Conservation (phyloP, 2,797 vertebrate species). For the Sebastes nivosus region DNA sequence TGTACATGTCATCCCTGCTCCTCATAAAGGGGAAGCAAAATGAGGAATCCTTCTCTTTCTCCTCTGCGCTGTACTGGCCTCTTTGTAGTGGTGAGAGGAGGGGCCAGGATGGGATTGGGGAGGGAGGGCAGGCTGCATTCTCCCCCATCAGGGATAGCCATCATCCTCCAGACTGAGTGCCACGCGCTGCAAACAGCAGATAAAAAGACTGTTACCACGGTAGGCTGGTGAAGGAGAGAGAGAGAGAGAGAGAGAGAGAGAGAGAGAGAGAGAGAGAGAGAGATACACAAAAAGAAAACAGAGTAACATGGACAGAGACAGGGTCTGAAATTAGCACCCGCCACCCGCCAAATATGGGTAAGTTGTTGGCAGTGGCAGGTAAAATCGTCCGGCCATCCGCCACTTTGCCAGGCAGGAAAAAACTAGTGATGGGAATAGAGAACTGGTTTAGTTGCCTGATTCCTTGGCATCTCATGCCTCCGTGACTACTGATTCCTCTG, state of each 20-base stretch:
- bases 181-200: conserved; percentile 92
- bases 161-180: conserved; percentile 97
- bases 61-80: conserved; percentile 69
- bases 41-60: conserved; percentile 62
- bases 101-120: conserved; percentile 47
- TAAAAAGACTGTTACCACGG: conserved; percentile 78
- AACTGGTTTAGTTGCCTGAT: too few relatives aligned
- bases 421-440: too few relatives aligned
- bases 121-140: conserved; percentile 42
- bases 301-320: neutral
- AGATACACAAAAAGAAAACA: neutral
- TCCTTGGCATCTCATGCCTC: too few relatives aligned
- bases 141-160: conserved; percentile 91
- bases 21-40: conserved; percentile 45
- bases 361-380: too few relatives aligned
- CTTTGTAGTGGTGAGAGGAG: conserved; percentile 65
- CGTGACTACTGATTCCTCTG: too few relatives aligned
- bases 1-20: conserved; percentile 57
- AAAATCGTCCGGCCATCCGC: too few relatives aligned
- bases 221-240: conserved; percentile 20
- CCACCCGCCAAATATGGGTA: too few relatives aligned
- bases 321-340: too few relatives aligned
- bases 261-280: neutral
- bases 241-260: neutral
- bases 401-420: too few relatives aligned